Conservation (phyloP, 2,888 invertebrate genomes). For the Cancer borealis region DNA sequence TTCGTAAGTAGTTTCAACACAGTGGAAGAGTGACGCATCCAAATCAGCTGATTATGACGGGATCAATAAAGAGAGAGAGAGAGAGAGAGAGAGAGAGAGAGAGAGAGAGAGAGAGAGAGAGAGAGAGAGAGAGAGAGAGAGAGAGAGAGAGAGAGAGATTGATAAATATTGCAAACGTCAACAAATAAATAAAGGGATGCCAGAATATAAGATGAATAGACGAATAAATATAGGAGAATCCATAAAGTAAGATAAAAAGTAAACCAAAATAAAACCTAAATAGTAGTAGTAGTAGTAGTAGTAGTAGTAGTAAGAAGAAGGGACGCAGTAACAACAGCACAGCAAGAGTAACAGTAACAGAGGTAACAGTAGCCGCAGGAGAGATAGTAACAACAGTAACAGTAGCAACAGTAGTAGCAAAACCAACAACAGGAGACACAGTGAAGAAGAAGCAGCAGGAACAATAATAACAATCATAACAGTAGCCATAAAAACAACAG, state of each 20-base stretch:
- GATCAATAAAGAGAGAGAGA: background rate
- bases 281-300: background rate
- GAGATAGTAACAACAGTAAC: too few relatives aligned
- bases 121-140: slow-evolving; percentile 52
- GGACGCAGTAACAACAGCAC: background rate
- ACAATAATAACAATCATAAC: background rate
- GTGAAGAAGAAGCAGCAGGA: background rate
- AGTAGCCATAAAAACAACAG: background rate
- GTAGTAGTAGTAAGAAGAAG: background rate
- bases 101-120: slow-evolving; percentile 31
- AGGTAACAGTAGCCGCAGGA: too few relatives aligned
- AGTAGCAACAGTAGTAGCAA: too few relatives aligned
- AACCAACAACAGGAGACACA: too few relatives aligned
- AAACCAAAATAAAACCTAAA: too few relatives aligned
- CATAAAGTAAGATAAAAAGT: too few relatives aligned
- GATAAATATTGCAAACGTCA: background rate
- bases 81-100: slow-evolving; percentile 5
- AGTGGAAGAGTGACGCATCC: background rate
- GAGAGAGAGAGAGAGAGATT: slow-evolving; percentile 53
- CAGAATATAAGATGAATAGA: too few relatives aligned
- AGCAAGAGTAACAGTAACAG: too few relatives aligned
- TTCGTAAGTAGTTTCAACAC: too few relatives aligned
- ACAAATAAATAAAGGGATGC: background rate
- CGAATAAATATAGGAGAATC: too few relatives aligned
- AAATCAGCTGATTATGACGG: background rate